Evolutionary conservation across 2,113 vertebrate species (phyloP).

Genomic region (Nothoprocta pentlandii): DNA sequence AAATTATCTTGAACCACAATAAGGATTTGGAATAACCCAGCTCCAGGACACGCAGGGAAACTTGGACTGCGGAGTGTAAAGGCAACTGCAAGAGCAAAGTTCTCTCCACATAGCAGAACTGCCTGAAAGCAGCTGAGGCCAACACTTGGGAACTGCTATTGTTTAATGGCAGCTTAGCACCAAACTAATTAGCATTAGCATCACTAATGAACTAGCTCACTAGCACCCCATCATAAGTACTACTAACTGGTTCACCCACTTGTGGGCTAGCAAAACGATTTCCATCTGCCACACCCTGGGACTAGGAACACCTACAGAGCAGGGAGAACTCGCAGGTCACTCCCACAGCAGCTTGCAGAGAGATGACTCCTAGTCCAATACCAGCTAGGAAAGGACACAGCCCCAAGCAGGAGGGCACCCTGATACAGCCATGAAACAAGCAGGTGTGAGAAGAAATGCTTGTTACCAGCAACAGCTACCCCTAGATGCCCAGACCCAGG

Average conservation of each 20-base stretch:
- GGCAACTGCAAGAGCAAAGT: accelerated
- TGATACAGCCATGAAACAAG: neutral
- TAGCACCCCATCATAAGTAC: neutral
- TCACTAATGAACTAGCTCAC: neutral
- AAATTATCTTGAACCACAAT: neutral
- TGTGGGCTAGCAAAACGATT: neutral
- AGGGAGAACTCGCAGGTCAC: neutral
- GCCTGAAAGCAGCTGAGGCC: accelerated
- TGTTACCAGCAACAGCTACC: neutral
- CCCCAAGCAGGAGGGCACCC: neutral
- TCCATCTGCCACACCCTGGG: neutral
- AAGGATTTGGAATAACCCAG: neutral
- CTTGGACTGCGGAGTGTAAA: neutral
- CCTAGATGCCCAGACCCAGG: neutral
- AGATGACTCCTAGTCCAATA: neutral
- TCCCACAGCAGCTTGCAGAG: neutral
- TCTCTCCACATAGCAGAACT: neutral
- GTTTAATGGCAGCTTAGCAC: neutral
- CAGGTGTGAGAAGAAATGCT: neutral
- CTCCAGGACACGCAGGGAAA: neutral
- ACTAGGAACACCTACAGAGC: neutral
- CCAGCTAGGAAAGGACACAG: neutral
- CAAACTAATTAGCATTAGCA: neutral
- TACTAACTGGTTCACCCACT: neutral
- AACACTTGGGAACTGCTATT: neutral